Evolutionary conservation across 2,113 vertebrate genomes (phyloP).

Genomic region (Pogonocichla stellata): DNA sequence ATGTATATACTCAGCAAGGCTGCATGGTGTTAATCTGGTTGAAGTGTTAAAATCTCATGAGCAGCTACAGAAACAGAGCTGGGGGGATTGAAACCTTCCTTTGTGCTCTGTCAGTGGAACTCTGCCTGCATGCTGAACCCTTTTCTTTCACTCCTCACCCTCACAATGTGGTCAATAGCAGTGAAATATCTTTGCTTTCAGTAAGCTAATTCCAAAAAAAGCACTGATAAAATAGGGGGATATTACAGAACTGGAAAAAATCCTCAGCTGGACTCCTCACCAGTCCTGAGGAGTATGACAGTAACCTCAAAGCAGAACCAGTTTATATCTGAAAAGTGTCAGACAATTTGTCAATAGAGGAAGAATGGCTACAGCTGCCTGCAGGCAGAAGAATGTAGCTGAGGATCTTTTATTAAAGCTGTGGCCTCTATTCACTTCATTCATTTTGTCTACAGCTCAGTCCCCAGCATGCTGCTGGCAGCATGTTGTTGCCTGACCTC

Average conservation of each 20-base stretch:
- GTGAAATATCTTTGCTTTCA: neutral
- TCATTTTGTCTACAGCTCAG: neutral
- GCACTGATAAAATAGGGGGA: neutral
- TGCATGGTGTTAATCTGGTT: neutral
- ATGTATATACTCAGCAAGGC: neutral
- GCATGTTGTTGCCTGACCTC: neutral
- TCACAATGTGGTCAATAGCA: neutral
- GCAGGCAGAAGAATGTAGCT: neutral
- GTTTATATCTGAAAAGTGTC: neutral
- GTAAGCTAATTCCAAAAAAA: neutral
- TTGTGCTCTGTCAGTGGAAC: neutral
- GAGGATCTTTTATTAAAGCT: neutral
- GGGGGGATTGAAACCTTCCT: neutral
- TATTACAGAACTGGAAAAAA: neutral
- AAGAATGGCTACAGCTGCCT: neutral
- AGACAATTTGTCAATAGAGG: neutral
- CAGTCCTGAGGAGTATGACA: neutral
- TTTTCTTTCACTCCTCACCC: neutral
- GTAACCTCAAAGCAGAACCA: neutral
- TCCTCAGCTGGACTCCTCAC: neutral
- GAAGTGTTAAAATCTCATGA: neutral
- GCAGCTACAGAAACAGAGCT: neutral
- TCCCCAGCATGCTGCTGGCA: neutral
- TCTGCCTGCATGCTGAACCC: neutral
- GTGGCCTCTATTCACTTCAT: neutral